phyloP scores from a whole-genome alignment of 2,113 vertebrate species.

The Cephalopholis sonnerati region DNA sequence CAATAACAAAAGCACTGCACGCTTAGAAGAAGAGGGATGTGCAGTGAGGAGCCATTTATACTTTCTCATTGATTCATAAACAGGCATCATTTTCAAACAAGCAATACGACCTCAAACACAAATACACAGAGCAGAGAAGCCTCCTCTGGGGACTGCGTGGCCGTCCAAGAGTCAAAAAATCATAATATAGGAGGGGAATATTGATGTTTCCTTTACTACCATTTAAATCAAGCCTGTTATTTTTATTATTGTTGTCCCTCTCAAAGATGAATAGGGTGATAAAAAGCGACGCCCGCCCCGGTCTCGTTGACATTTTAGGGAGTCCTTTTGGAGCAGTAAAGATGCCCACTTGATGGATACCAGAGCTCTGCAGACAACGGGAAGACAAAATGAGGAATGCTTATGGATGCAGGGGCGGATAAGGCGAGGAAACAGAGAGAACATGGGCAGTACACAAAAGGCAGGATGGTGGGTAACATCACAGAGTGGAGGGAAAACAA shows the following conservation, averaged over 20 bases:
- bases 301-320: conserved; percentile 79
- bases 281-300: conserved; percentile 61
- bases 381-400: conserved; percentile 62
- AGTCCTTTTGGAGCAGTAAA: conserved; percentile 80
- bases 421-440: conserved; percentile 17
- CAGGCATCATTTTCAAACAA: conserved; percentile 45
- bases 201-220: conserved; percentile 72
- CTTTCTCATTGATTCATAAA: conserved; percentile 53
- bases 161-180: conserved; percentile 36
- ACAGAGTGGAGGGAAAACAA: conserved; percentile 12
- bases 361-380: conserved; percentile 44
- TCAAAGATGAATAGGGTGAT: conserved; percentile 71
- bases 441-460: not conserved
- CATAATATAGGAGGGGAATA: conserved; percentile 53
- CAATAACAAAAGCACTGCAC: conserved; percentile 31
- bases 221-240: conserved; percentile 78
- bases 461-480: not conserved
- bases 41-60: conserved; percentile 19
- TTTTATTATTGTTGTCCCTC: conserved; percentile 72
- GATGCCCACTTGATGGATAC: conserved; percentile 77
- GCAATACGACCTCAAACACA: conserved; percentile 32
- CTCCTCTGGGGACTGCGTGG: conserved; percentile 4
- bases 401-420: conserved; percentile 44
- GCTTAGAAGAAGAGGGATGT: conserved; percentile 21
- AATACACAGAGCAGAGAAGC: conserved; percentile 26